Evolutionary conservation across 1,140 invertebrate genomes (phyloP).

Genomic region (Drosophila elegans): DNA sequence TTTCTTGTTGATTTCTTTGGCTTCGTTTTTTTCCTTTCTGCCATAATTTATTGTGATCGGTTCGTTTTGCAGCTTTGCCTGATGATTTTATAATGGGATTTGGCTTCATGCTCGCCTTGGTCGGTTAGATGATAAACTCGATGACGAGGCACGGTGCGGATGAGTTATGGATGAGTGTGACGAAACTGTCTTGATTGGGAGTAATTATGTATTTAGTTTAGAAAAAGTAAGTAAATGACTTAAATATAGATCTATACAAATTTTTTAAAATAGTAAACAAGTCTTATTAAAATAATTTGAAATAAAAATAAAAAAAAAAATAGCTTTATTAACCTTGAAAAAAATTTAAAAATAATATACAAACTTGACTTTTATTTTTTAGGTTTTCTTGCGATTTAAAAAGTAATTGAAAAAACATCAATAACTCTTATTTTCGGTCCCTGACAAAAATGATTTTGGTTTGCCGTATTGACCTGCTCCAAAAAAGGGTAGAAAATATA

Average conservation of each 20-base stretch:
- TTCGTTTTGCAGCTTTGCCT: constrained; percentile 64
- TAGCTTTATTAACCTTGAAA: no score
- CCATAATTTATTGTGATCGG: constrained; percentile 49
- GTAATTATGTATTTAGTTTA: constrained; percentile 14
- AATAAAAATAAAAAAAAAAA: no score
- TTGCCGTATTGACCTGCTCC: background rate
- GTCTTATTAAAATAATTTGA: no score
- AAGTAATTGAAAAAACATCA: no score
- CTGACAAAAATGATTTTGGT: no score
- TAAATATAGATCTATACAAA: no score
- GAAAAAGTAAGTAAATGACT: no score
- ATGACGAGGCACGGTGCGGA: constrained; percentile 37
- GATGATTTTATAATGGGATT: constrained; percentile 66
- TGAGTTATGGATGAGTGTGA: constrained; percentile 11
- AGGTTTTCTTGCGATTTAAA: no score
- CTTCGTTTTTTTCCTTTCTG: constrained; percentile 19
- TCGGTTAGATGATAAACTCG: constrained; percentile 10
- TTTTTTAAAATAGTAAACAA: no score
- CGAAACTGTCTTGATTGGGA: constrained; percentile 24
- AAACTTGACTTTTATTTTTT: no score
- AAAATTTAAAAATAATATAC: no score
- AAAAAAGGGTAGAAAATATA: background rate
- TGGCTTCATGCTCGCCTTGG: background rate
- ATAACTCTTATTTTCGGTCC: no score
- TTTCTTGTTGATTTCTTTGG: constrained; percentile 26